Base-by-base conservation (phyloP, 2,797 vertebrate genomes). In the Gallinago solitaria region DNA sequence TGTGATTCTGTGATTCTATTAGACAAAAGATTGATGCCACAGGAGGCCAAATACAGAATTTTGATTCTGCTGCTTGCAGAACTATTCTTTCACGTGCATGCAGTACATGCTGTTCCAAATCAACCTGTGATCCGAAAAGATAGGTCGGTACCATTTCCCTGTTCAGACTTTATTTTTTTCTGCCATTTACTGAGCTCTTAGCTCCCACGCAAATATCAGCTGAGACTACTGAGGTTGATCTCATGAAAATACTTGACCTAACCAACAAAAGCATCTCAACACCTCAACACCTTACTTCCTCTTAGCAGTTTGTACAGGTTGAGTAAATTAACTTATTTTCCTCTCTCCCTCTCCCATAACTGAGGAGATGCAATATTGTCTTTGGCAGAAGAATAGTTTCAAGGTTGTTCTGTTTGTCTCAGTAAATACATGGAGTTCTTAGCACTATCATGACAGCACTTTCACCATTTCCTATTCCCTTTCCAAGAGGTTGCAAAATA, bases 351-450 rank as follows among this genome's bases (percentile, higher is more conserved):
- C 56, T 78, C 32, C 77, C 12, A 1, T 89, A 94, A 90, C 86
- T 9, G 60, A 88, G 87, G 74, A 93, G 54, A 28, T 69, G 16
- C 54, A 92, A 94, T 92, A 93, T 78, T 97, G 65, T 48, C 63
- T 95, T 94, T 87, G 87, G 83, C 92, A 92, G 79, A 93, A 97
- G 54, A 90, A 79, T 56, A 86, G 68, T 53, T 87, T 96, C 50
- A 87, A 24, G 32, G 60, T 94, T 81, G 11, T 65, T 95, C 8
- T 14, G 37, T 92, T 95, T 96, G 81, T 90, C 82, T 85, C 54
- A 16, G 68, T 87, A 91, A 91, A 87, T 92, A 56, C 12, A 37
- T 48, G 59, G 21, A 64, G 92, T 87, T 76, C 65, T 88, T n/a
- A 88, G 33, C n/a, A 12, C 37, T 83, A 16, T 65, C 64, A 33